Evolutionary conservation across 2,113 vertebrate genomes (phyloP).

Genomic region (Dascyllus trimaculatus): DNA sequence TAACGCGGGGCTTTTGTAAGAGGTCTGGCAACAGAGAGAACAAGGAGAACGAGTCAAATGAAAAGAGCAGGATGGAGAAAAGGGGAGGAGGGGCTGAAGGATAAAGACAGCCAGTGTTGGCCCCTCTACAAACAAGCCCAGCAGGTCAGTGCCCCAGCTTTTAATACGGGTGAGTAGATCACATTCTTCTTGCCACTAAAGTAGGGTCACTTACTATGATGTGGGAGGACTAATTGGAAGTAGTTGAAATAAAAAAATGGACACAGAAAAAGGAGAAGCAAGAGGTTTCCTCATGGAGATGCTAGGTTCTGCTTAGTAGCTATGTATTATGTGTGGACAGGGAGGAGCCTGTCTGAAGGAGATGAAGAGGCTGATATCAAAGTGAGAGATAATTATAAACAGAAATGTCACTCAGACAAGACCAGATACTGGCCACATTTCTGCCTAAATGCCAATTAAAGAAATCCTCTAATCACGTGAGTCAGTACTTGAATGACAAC

Average conservation of each 20-base stretch:
- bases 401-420: not conserved
- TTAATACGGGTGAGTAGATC: slow-evolving; percentile 54
- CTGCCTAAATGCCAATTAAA: not conserved
- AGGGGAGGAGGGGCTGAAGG: slow-evolving; percentile 6
- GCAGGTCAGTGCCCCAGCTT: slow-evolving; percentile 64
- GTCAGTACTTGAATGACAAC: not conserved
- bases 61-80: slow-evolving; percentile 35
- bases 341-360: not conserved
- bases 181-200: slow-evolving; percentile 39
- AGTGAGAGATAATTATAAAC: slow-evolving; percentile 25
- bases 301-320: slow-evolving; percentile 1
- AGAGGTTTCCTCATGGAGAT: slow-evolving; percentile 38
- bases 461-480: not conserved
- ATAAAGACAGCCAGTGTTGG: slow-evolving; percentile 51
- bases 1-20: slow-evolving; percentile 60
- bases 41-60: slow-evolving; percentile 37
- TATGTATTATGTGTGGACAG: not conserved
- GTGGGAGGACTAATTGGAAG: slow-evolving; percentile 52
- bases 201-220: slow-evolving; percentile 27
- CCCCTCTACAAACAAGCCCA: slow-evolving; percentile 57
- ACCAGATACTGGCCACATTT: slow-evolving; percentile 11
- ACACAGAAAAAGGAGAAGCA: slow-evolving; percentile 16
- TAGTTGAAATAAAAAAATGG: slow-evolving; percentile 12
- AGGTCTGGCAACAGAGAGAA: slow-evolving; percentile 37
- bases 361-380: slow-evolving; percentile 9